These are phyloP conservation scores for Chesias legatella DNA, from an alignment of 2,888 invertebrate species.

Conservation along the genomic window DNA sequence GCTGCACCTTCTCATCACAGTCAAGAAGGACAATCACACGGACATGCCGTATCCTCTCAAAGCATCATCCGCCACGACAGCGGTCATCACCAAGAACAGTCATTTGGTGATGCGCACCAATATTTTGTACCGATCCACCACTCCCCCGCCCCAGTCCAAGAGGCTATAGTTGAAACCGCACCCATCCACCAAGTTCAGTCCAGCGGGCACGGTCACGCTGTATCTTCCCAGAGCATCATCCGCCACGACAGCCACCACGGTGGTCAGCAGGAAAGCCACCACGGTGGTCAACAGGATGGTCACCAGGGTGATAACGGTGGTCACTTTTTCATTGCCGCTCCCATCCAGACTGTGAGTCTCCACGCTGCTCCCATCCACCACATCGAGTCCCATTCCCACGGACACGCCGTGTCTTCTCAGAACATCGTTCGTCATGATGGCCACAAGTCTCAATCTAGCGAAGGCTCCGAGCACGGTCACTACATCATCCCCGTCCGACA, in stretches of 20 bases:
- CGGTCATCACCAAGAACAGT: slow-evolving; percentile 26
- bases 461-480: slow-evolving; percentile 20
- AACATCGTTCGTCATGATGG: slow-evolving; percentile 33
- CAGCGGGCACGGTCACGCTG: slow-evolving; percentile 36
- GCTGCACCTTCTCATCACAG: slow-evolving; percentile 23
- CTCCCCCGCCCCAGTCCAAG: slow-evolving; percentile 25
- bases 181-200: slow-evolving; percentile 25
- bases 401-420: slow-evolving; percentile 33
- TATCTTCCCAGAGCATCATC: slow-evolving; percentile 46
- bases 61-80: slow-evolving; percentile 39
- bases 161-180: slow-evolving; percentile 19
- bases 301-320: slow-evolving; percentile 18
- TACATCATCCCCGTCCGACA: slow-evolving; percentile 34
- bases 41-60: slow-evolving; percentile 45
- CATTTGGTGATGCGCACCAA: slow-evolving; percentile 21
- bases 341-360: slow-evolving; percentile 20
- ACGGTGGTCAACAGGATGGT: slow-evolving; percentile 20
- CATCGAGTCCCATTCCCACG: slow-evolving; percentile 19
- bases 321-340: slow-evolving; percentile 21
- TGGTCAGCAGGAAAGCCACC: slow-evolving; percentile 35
- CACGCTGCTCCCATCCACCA: slow-evolving; percentile 17
- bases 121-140: slow-evolving; percentile 25
- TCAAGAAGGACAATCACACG: slow-evolving; percentile 31
- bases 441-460: slow-evolving; percentile 14
- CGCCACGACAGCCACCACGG: slow-evolving; percentile 31